Conservation (phyloP, 1,140 invertebrate genomes). For the Frieseomelitta varia region DNA sequence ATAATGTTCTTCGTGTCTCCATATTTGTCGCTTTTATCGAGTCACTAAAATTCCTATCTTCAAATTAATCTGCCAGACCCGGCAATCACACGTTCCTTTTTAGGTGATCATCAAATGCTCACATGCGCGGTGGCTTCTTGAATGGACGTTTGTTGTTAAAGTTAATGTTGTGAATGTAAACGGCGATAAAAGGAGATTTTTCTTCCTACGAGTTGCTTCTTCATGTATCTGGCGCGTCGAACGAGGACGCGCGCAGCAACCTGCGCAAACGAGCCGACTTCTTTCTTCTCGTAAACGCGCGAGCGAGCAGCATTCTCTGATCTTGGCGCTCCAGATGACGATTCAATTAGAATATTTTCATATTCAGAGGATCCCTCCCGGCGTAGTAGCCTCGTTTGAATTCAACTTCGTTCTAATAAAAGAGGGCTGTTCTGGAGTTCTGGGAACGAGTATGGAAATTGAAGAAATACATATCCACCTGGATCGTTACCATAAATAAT, state of each 20-base stretch:
- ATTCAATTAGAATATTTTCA: neutral
- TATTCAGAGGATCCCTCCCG: neutral
- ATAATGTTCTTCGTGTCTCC: neutral
- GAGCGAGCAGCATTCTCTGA: neutral
- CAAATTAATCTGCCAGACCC: neutral
- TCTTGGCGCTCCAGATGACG: neutral
- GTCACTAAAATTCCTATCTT: neutral
- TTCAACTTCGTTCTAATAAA: too few relatives aligned
- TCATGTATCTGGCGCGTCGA: slow-evolving; percentile 38
- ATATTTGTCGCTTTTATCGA: neutral
- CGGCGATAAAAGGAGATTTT: neutral
- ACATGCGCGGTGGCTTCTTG: too few relatives aligned
- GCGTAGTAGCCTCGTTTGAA: too few relatives aligned
- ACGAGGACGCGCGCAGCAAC: slow-evolving; percentile 24
- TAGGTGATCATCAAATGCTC: too few relatives aligned
- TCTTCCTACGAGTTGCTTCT: slow-evolving; percentile 23
- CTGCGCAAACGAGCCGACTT: neutral
- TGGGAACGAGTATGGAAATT: too few relatives aligned
- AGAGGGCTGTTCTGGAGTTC: too few relatives aligned
- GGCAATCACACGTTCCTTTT: neutral
- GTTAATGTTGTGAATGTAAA: neutral
- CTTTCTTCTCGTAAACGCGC: neutral
- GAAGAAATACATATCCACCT: neutral
- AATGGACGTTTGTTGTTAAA: neutral
- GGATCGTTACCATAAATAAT: too few relatives aligned